These are phyloP conservation scores for Pelmatolapia mariae DNA, from an alignment of 2,113 vertebrate genomes.

Conservation along the genomic window DNA sequence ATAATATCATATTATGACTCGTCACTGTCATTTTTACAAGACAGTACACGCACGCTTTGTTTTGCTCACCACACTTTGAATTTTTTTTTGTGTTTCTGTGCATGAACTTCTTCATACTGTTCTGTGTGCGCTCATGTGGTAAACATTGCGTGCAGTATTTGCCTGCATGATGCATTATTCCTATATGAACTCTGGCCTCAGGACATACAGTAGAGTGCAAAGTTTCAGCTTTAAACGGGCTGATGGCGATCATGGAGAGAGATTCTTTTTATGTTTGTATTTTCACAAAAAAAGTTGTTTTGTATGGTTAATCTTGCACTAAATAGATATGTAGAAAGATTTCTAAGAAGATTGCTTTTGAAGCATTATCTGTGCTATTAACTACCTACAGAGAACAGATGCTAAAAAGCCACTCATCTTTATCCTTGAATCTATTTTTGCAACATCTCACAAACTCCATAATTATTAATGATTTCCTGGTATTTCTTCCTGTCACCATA, in stretches of 20 bases:
- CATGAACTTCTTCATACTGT: background rate
- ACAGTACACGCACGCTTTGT: accelerated
- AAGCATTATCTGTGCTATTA: background rate
- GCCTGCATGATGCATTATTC: background rate
- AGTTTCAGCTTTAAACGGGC: background rate
- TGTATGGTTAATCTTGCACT: background rate
- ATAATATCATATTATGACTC: background rate
- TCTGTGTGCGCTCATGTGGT: background rate
- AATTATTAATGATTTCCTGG: background rate
- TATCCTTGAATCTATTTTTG: background rate
- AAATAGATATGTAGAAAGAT: background rate
- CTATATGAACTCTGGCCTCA: background rate
- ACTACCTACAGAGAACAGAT: background rate
- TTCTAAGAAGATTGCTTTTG: background rate
- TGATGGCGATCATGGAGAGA: background rate
- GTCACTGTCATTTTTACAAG: background rate
- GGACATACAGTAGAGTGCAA: background rate
- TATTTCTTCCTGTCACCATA: background rate
- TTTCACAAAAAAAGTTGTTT: background rate
- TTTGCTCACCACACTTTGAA: background rate
- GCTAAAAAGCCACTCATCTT: background rate
- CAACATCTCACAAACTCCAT: background rate
- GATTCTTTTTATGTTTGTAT: background rate
- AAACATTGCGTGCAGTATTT: background rate
- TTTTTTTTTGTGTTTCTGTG: background rate